phyloP scores from a whole-genome alignment of 2,888 invertebrate genomes.

The Polylopha cassiicola region DNA sequence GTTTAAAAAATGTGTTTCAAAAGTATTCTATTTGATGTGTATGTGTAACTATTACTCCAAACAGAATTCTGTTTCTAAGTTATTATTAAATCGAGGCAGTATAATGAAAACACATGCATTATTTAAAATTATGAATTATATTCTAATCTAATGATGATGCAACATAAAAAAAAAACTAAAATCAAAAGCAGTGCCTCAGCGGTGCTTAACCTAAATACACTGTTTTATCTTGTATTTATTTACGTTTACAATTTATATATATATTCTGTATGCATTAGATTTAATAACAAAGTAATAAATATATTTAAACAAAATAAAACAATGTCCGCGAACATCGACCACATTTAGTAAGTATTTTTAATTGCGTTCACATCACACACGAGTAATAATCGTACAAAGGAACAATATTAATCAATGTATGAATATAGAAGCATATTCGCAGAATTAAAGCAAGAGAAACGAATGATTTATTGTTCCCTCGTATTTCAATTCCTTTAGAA shows the following conservation, averaged over 20 bases:
- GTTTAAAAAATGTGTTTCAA: no score
- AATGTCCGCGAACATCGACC: slow-evolving; percentile 63
- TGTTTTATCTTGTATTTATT: slow-evolving; percentile 46
- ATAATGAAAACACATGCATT: slow-evolving; percentile 17
- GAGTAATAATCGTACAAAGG: no score
- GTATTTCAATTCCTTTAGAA: no score
- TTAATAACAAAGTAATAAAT: neutral
- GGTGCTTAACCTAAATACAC: slow-evolving; percentile 52
- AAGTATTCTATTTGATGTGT: no score
- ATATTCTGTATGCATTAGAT: neutral
- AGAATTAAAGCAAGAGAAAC: no score
- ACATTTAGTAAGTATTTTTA: slow-evolving; percentile 37
- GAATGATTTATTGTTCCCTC: no score
- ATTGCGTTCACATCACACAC: slow-evolving; percentile 49
- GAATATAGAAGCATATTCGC: no score
- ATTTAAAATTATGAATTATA: slow-evolving; percentile 7
- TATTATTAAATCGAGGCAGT: no score
- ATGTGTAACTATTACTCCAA: no score
- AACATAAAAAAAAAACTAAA: slow-evolving; percentile 48
- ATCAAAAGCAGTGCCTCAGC: slow-evolving; percentile 64
- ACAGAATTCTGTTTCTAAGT: no score
- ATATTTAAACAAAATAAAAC: slow-evolving; percentile 49
- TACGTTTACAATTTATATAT: neutral
- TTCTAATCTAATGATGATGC: slow-evolving; percentile 51
- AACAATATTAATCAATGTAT: no score